Percentiles rank a stretch among this genome's conserved stretches.
Evolutionary conservation across 2,113 vertebrate species (phyloP).

Genomic region (Lepisosteus osseus): DNA sequence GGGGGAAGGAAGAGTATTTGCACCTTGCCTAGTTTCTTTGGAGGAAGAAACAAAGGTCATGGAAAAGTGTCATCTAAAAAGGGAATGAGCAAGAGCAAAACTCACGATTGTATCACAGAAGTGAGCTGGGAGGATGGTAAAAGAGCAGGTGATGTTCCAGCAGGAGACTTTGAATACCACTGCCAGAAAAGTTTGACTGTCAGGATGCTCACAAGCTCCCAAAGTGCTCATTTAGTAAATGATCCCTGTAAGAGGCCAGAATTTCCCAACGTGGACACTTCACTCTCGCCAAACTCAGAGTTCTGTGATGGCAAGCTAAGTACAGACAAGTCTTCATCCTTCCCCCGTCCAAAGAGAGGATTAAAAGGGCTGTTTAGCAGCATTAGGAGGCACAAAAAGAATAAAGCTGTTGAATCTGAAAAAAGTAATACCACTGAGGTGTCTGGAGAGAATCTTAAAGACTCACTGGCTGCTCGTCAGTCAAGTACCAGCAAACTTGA

Average conservation of each 20-base stretch:
- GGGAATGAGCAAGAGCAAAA: conserved; percentile 85
- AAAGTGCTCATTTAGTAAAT: conserved; percentile 48
- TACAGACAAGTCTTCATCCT: conserved; percentile 60
- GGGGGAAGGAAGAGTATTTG: conserved; percentile 88
- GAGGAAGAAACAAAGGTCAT: conserved; percentile 76
- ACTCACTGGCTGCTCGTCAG: conserved; percentile 50
- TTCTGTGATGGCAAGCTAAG: conserved; percentile 67
- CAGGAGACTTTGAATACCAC: conserved; percentile 55
- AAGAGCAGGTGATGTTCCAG: conserved; percentile 39
- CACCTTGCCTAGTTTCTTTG: conserved; percentile 88
- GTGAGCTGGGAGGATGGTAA: conserved; percentile 49
- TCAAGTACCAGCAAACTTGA: conserved; percentile 33
- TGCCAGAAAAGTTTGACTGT: conserved; percentile 30
- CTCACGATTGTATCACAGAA: conserved; percentile 79
- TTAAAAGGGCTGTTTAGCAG: conserved; percentile 88
- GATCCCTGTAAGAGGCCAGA: conserved; percentile 36
- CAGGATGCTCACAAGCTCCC: conserved; percentile 54
- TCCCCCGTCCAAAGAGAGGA: conserved; percentile 78
- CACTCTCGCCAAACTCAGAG: conserved; percentile 48
- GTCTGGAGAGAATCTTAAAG: conserved; percentile 35
- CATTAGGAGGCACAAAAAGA: conserved; percentile 83
- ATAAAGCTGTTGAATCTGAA: conserved; percentile 65
- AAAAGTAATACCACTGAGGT: conserved; percentile 59
- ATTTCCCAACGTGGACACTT: conserved; percentile 44
- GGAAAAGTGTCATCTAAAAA: conserved; percentile 75